These are phyloP conservation scores for Drosophila paucipuncta DNA, from an alignment of 2,888 invertebrate species.

Conservation along the genomic window DNA sequence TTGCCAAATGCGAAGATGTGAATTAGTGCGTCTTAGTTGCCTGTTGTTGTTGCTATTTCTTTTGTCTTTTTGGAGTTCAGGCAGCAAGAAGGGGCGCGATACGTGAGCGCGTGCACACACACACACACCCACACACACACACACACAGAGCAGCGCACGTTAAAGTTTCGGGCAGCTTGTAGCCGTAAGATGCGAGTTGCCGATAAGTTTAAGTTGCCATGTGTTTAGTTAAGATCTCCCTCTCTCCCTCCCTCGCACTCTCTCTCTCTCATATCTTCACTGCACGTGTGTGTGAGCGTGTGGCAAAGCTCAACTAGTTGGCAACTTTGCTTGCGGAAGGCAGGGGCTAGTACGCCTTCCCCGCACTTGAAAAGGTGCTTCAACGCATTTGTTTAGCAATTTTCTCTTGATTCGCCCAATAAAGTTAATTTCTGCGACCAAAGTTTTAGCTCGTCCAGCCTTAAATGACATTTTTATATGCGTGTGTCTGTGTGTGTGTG, in stretches of 20 bases:
- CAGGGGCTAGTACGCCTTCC: background rate
- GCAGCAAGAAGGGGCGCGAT: background rate
- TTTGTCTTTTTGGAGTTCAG: slow-evolving; percentile 10
- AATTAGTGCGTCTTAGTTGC: slow-evolving; percentile 71
- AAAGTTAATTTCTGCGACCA: slow-evolving; percentile 71
- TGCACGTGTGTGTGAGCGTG: slow-evolving; percentile 6
- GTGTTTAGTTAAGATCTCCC: slow-evolving; percentile 66
- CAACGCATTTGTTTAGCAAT: slow-evolving; percentile 76
- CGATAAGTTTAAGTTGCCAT: slow-evolving; percentile 75
- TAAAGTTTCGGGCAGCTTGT: slow-evolving; percentile 61
- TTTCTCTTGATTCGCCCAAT: slow-evolving; percentile 77
- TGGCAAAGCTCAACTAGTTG: slow-evolving; percentile 69
- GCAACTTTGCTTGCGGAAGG: slow-evolving; percentile 47
- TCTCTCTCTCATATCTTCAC: background rate
- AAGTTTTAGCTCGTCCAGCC: slow-evolving; percentile 51
- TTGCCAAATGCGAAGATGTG: slow-evolving; percentile 48
- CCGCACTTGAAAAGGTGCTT: slow-evolving; percentile 69
- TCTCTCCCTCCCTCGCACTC: background rate
- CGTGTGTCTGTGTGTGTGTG: background rate
- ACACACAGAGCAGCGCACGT: background rate
- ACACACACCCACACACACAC: background rate
- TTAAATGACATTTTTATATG: slow-evolving; percentile 71
- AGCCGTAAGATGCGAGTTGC: slow-evolving; percentile 72
- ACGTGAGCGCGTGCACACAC: slow-evolving; percentile 7
- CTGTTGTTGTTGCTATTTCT: background rate